Conservation (phyloP, 1,140 invertebrate genomes). For the Elymnias hypermnestra region DNA sequence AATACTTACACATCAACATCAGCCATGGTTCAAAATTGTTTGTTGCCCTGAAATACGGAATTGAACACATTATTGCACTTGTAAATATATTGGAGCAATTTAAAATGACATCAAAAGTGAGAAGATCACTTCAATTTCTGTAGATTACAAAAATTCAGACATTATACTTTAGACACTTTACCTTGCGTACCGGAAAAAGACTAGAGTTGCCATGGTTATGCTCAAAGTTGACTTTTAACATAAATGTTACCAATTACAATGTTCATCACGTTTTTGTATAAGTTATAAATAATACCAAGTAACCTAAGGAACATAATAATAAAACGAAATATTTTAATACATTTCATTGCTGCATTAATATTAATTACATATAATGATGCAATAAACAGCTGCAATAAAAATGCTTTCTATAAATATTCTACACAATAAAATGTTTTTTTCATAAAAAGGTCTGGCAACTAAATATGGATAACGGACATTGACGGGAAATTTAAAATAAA, state of each 20-base stretch:
- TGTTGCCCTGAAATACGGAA: conserved; percentile 63
- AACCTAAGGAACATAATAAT: too few relatives aligned
- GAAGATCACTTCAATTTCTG: conserved; percentile 50
- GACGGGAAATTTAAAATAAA: not conserved
- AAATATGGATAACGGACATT: too few relatives aligned
- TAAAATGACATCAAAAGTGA: conserved; percentile 22
- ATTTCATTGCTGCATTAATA: too few relatives aligned
- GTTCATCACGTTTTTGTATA: too few relatives aligned
- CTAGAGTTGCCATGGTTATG: conserved; percentile 39
- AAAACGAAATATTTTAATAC: too few relatives aligned
- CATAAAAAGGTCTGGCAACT: too few relatives aligned
- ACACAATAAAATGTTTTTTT: too few relatives aligned
- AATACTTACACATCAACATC: conserved; percentile 68
- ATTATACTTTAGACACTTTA: conserved; percentile 65
- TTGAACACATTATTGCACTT: conserved; percentile 35
- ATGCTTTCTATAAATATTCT: too few relatives aligned
- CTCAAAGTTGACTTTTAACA: conserved; percentile 4
- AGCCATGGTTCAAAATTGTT: conserved; percentile 58
- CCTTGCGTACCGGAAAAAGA: conserved; percentile 72
- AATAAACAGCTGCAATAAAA: too few relatives aligned
- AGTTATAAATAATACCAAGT: too few relatives aligned
- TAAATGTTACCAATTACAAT: not conserved
- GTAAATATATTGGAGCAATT: conserved; percentile 25
- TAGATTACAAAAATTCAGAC: conserved; percentile 49
- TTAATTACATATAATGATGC: too few relatives aligned